Base-by-base conservation (phyloP, 2,797 vertebrate species). In the Myotis planiceps region DNA sequence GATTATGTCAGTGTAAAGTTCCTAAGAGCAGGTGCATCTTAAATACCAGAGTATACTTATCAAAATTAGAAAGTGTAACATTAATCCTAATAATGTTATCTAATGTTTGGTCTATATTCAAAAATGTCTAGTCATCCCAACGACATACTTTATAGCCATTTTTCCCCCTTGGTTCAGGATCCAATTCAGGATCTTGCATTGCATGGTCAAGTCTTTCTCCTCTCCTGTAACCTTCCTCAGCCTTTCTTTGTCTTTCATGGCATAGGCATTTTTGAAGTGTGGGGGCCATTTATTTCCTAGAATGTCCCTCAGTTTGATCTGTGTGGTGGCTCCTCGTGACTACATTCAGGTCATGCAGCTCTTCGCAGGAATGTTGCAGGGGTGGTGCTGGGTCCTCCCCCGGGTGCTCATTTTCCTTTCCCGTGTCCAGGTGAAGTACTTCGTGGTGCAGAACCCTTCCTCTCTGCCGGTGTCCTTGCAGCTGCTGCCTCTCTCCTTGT, bases 381-480 rank as follows among this genome's bases (percentile, higher is more conserved):
- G 49, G 34, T 1, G 16, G 0, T 27, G 21, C 53, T 0, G 1
- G 53, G 66, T 12, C 37, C 1, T 58, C 49, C 13, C 13, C 18
- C 0, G 7, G 7, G 15, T 63, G 60, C 83, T 97, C 95, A 98
- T 66, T 60, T 25, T 79, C 79, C 51, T 96, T 92, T 97, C 96
- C 53, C 83, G 3, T 45, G 2, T 97, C 94, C 94, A 99, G 99
- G 99, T 99, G 89, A 99, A 99, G 97, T 99, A 99, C 37, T 99
- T 99, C 49, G 76, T 98, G 85, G 97, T 99, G 98, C 99, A 99
- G 98, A 99, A 99, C 97, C 99, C 99, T 0, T 99, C 99, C 9
- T 98, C 99, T 55, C 98, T 99, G 91, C 99, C 99, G 29, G 98
- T 99, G 95, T 99, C 98, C n/a, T 95, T 99, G 94, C 99, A 99